These are phyloP conservation scores for Kobus ellipsiprymnus DNA, from an alignment of 2,113 vertebrate species.

Conservation along the genomic window DNA sequence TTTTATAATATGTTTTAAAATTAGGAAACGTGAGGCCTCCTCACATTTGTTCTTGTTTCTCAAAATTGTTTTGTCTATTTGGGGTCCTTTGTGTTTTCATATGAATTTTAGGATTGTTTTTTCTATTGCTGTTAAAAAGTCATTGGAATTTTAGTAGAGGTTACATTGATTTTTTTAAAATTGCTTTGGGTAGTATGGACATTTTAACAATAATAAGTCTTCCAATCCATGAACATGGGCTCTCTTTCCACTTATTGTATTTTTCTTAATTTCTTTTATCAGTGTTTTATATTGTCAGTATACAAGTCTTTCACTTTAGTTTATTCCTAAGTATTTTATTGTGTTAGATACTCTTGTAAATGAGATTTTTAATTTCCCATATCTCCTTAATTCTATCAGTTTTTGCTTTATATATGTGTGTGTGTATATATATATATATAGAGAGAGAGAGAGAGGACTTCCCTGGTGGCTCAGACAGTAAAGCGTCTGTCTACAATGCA, in stretches of 20 bases:
- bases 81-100: neutral
- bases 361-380: neutral
- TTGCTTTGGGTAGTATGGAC: neutral
- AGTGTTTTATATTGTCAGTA: neutral
- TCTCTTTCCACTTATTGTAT: neutral
- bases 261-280: neutral
- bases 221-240: neutral
- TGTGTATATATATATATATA: neutral
- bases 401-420: neutral
- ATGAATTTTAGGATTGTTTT: neutral
- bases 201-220: neutral
- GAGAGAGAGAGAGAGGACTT: neutral
- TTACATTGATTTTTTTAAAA: neutral
- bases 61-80: neutral
- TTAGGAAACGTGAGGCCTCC: neutral
- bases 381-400: neutral
- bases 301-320: neutral
- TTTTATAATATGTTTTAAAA: neutral
- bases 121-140: neutral
- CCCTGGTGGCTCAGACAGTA: no score
- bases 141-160: neutral
- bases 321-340: constrained; percentile 9
- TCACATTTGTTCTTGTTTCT: neutral
- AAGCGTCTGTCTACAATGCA: no score
- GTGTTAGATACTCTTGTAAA: neutral